Percentiles rank a stretch among this genome's conserved stretches.
Conservation (phyloP, 2,888 invertebrate genomes). For the Venustoraphidia nigricollis region DNA sequence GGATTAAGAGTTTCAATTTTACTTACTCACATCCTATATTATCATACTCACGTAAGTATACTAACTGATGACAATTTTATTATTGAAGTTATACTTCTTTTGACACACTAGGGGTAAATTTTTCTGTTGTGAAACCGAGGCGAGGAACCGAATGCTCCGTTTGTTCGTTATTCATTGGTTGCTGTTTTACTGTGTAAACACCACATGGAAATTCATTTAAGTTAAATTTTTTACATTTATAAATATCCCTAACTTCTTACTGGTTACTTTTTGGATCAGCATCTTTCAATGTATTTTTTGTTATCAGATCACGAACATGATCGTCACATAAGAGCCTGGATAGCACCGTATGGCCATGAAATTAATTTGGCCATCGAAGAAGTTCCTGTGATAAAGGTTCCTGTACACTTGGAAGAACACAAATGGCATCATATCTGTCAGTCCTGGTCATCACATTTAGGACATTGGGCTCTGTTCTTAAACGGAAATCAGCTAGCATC, state of each 20-base stretch:
- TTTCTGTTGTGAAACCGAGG: too few relatives aligned
- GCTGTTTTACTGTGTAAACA: too few relatives aligned
- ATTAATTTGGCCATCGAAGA: constrained; percentile 41
- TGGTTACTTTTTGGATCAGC: too few relatives aligned
- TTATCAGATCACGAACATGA: constrained; percentile 34
- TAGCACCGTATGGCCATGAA: constrained; percentile 36
- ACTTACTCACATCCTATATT: constrained; percentile 34
- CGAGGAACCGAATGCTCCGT: too few relatives aligned
- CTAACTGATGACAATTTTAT: background rate
- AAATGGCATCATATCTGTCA: constrained; percentile 52
- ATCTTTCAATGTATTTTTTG: too few relatives aligned
- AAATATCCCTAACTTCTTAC: too few relatives aligned
- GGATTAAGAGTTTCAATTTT: constrained; percentile 33
- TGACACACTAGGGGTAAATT: too few relatives aligned
- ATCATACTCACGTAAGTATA: constrained; percentile 39
- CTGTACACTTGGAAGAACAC: constrained; percentile 28
- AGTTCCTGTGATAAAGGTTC: constrained; percentile 29
- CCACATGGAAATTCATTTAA: too few relatives aligned
- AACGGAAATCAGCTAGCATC: constrained; percentile 35
- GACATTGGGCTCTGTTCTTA: constrained; percentile 44
- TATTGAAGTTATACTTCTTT: too few relatives aligned
- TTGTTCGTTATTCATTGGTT: too few relatives aligned
- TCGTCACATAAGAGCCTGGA: constrained; percentile 40
- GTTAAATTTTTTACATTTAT: too few relatives aligned
- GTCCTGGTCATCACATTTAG: constrained; percentile 44